These are phyloP conservation scores for Macrophya annulata DNA, from an alignment of 2,888 invertebrate species.

Conservation along the genomic window DNA sequence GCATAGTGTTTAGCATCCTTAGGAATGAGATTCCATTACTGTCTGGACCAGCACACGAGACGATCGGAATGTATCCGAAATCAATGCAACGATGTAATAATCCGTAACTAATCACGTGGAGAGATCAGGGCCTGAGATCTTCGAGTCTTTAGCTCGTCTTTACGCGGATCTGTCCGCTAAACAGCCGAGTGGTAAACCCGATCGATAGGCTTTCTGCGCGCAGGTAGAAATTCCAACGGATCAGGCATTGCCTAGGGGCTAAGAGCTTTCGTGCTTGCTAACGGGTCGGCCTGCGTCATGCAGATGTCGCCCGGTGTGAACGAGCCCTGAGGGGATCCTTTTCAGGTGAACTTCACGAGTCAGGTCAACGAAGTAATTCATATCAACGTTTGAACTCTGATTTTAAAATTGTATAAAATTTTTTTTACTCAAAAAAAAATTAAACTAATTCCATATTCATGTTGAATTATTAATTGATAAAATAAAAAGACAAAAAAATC, in stretches of 20 bases:
- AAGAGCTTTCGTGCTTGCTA: conserved; percentile 46
- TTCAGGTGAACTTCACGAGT: conserved; percentile 13
- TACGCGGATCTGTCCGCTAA: conserved; percentile 49
- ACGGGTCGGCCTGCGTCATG: conserved; percentile 26
- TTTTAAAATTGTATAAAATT: not conserved
- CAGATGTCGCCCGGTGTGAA: conserved; percentile 37
- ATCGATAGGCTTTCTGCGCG: conserved; percentile 55
- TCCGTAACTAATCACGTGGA: conserved; percentile 28
- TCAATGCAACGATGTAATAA: not conserved
- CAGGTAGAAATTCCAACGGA: conserved; percentile 54
- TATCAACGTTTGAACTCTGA: not conserved
- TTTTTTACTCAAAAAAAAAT: not conserved
- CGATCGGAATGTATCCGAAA: not conserved
- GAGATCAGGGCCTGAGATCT: conserved; percentile 16
- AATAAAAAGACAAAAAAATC: too few relatives aligned
- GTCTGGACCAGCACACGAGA: not conserved
- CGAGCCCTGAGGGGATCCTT: conserved; percentile 20
- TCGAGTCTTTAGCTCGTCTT: conserved; percentile 32
- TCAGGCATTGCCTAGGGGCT: conserved; percentile 47
- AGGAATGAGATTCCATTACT: not conserved
- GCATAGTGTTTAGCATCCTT: not conserved
- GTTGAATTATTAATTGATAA: too few relatives aligned
- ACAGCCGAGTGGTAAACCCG: conserved; percentile 53
- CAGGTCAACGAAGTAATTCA: conserved; percentile 33
- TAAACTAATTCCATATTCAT: too few relatives aligned